Evolutionary conservation across 2,113 vertebrate genomes (phyloP).

Genomic region (Gymnogyps californianus): DNA sequence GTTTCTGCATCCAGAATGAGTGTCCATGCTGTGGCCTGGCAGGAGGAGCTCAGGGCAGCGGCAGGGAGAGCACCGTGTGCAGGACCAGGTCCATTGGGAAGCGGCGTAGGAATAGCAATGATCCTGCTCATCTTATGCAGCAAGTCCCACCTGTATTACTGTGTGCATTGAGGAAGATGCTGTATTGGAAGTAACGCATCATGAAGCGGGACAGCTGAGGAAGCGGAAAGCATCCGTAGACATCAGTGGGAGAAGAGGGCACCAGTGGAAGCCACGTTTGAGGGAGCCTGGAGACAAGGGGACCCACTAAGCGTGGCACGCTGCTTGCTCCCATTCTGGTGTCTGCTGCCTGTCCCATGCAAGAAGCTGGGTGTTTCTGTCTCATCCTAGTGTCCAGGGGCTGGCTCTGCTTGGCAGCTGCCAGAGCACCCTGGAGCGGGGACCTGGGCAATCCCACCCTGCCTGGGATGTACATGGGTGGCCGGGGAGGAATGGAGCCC

Average conservation of each 20-base stretch:
- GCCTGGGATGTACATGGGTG: not conserved
- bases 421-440: not conserved
- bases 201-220: not conserved
- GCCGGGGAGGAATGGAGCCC: not conserved
- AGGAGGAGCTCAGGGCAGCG: not conserved
- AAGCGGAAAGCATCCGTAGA: rapidly evolving
- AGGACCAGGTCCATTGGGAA: not conserved
- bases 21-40: not conserved
- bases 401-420: not conserved
- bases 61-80: not conserved
- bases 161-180: not conserved
- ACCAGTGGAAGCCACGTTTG: rapidly evolving
- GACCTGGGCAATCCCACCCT: not conserved
- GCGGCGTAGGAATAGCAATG: rapidly evolving
- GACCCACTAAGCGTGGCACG: rapidly evolving
- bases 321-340: not conserved
- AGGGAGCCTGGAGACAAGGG: not conserved
- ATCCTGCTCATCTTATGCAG: not conserved
- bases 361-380: not conserved
- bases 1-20: not conserved
- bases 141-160: not conserved
- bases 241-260: not conserved
- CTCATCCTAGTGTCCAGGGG: not conserved
- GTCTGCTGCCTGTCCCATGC: not conserved
- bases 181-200: not conserved